Conservation (phyloP, 2,113 vertebrate species). For the Probosciger aterrimus region DNA sequence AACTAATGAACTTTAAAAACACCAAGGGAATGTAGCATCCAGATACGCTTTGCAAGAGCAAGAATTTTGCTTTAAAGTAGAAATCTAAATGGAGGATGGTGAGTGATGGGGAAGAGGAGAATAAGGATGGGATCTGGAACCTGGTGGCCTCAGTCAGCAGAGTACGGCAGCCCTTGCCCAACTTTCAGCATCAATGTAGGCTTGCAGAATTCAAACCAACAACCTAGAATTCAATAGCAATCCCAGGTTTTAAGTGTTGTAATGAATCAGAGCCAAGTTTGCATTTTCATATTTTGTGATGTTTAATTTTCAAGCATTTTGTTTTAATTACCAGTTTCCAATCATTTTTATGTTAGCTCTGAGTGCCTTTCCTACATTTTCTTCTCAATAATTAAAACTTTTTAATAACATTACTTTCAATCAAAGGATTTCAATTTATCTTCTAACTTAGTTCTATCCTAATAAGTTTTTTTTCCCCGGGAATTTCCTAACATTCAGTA, state of each 20-base stretch:
- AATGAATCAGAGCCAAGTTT: slow-evolving; percentile 29
- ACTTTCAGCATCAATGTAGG: not conserved
- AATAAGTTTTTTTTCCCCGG: slow-evolving; percentile 31
- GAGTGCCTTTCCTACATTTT: slow-evolving; percentile 56
- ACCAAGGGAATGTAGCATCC: not conserved
- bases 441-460: slow-evolving; percentile 40
- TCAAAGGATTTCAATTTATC: slow-evolving; percentile 63
- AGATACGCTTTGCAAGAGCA: not conserved
- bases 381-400: slow-evolving; percentile 69
- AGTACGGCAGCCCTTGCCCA: not conserved
- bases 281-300: slow-evolving; percentile 45
- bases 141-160: not conserved
- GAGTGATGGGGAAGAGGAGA: not conserved
- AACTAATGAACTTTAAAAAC: not conserved
- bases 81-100: not conserved
- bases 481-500: slow-evolving; percentile 35
- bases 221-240: not conserved
- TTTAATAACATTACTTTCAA: slow-evolving; percentile 66
- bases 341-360: slow-evolving; percentile 68
- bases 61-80: not conserved
- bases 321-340: slow-evolving; percentile 63
- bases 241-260: not conserved
- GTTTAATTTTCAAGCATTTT: slow-evolving; percentile 61
- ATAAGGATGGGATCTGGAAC: not conserved
- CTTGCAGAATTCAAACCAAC: not conserved